Base-by-base conservation (phyloP, 2,888 invertebrate genomes). In the Galerucella pusilla region DNA sequence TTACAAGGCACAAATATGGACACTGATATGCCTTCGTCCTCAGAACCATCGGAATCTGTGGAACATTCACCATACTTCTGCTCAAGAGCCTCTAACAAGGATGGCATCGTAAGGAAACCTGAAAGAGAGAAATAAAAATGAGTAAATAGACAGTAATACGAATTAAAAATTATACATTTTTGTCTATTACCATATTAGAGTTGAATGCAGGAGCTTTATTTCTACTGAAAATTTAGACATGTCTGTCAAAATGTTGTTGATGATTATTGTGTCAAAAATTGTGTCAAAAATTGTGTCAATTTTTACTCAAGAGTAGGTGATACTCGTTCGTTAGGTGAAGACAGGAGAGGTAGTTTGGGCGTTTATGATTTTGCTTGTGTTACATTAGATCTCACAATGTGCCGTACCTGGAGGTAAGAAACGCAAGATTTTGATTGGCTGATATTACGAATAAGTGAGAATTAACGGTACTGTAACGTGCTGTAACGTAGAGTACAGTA, bases 1-100 rank as follows among this genome's bases (percentile, higher is more conserved):
- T 94, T 91, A 85, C 94, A 94, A 69, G 96, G 96, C 85, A 96
- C 94, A 86, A 94, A 96, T 84, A 96, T 96, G 82, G 95, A 94
- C 77, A 96, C 93, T 45, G 94, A 93, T 83, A 93, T 90, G 84
- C 92, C 90, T 84, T 92, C 89, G 85, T 91, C 91, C 76, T 82
- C 82, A 54, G 89, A 88, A 77, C 91, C 91, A 84, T 91, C 91
- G 20, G 91, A 90, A 79, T 92, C 91, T 75, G 88, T 87, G 65
- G 88, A 86, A 81, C 86, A 88, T 73, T 86, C 89, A 28, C 93
- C 93, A 88, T 97, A 97, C 87, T 97, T 96, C 83, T 93, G 91
- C 89, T 96, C 95, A 83, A 97, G 90, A 80, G 97, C 97, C 91
- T 97, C 96, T 86, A 96, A 89, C 83, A 97, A 90, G 83, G 96